Evolutionary conservation across 2,113 vertebrate genomes (phyloP), one percentile per base, ranked within the genome.

Genomic region (Stigmatopora nigra): DNA sequence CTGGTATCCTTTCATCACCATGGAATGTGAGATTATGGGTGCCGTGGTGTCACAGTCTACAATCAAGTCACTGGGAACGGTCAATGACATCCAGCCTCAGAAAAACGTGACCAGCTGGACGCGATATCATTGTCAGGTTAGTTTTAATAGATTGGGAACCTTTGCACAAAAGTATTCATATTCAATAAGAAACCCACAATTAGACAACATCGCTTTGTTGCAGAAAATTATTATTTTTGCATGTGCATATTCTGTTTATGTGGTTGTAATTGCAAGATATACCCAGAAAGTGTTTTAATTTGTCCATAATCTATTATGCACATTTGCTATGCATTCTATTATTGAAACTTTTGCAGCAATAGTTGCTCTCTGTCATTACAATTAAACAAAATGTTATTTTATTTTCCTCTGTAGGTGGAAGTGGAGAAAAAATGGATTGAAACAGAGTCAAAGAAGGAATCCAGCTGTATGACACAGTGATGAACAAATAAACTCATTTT

Each of bases 351-450:
- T 41, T 61, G 38, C 8, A 19, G 19, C 6, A 20, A 44, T 61
- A 44, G 44, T 45, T 10, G 19, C 11, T 25, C 19, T 5, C 15
- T 13, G 0, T 56, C 13, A 44, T 44, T 61, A 1, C 5, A 59
- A 20, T 61, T n/a, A 1, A n/a, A 72, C 35, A 5, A 20, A 47
- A 51, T 31, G n/a, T 48, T 20, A 19, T 67, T 60, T 67, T 60
- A 22, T 16, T 77, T 70, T 61, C 5, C 3, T 48, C 14, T 5
- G 6, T 71, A 99, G 96, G 92, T 99, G 86, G 94, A 98, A 86
- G 97, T 99, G 81, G 94, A 99, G 82, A 96, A 92, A 89, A 97
- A 96, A 77, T 92, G 92, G 92, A 94, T 98, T 79, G 91, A 92
- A 66, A 92, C 90, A 31, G 95, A 98, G 75, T 87, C 91, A 31